These are phyloP conservation scores for Conomelus anceps DNA, from an alignment of 2,888 invertebrate species.

Conservation along the genomic window DNA sequence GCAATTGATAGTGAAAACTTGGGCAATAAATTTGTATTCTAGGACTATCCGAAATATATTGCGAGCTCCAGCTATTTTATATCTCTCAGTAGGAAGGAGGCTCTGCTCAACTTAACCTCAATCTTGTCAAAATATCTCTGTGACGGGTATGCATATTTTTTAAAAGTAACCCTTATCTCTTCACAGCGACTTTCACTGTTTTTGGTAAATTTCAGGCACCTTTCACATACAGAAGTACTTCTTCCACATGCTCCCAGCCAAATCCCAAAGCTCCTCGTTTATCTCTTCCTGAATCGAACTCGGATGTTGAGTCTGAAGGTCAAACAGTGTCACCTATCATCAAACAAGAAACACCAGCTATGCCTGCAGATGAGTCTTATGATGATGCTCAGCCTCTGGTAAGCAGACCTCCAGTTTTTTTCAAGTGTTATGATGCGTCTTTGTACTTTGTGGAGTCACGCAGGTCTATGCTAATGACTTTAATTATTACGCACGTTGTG, in stretches of 20 bases:
- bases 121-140: no score
- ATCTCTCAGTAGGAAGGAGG: no score
- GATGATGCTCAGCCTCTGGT: constrained; percentile 15
- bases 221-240: not conserved
- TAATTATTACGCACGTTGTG: not conserved
- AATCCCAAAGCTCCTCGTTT: constrained; percentile 29
- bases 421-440: not conserved
- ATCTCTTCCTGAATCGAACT: constrained; percentile 26
- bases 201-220: not conserved
- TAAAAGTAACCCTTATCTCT: not conserved
- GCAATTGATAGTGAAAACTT: no score
- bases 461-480: no score
- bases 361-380: not conserved
- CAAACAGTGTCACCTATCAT: constrained; percentile 1
- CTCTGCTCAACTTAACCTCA: no score
- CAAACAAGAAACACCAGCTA: not conserved
- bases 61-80: no score
- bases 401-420: constrained; percentile 10
- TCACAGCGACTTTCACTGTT: not conserved
- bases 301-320: constrained; percentile 23
- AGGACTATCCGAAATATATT: no score
- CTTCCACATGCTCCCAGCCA: constrained; percentile 24
- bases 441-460: not conserved
- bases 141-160: not conserved
- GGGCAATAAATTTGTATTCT: no score